Evolutionary conservation across 2,888 invertebrate species (phyloP), one percentile per base, ranked within the genome.

Genomic region (Sphecodes monilicornis): DNA sequence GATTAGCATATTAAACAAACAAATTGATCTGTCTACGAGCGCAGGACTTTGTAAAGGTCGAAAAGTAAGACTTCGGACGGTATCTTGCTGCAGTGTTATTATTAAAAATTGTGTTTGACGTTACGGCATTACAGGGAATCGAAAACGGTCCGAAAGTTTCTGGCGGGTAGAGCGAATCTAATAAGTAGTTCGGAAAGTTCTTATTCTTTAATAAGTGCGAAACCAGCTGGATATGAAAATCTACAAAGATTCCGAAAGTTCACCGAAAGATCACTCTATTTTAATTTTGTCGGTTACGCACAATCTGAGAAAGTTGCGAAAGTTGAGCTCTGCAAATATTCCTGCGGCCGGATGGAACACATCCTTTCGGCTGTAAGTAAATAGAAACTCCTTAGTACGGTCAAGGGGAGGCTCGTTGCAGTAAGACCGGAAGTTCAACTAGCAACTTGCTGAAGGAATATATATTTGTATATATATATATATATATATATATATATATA

Each of bases 381-480:
- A 92, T 91, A 91, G 83, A 84, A 90, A 90, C 89, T 90, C 90
- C 89, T 91, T 90, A 82, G 88, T 89, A 71, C 84, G 81, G 80
- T 76, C 82, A 75, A 71, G 82, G 69, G 71, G 68, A 69, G 73
- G 73, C 73, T 75, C 73, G 82, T 75, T 80, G 86, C 87, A 87
- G 87, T 82, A 88, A 87, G 88, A 87, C 87, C 88, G 82, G 86
- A 92, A 92, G 91, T 93, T 92, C 88, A 88, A 82, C 87, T 60
- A 46, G 90, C 91, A 92, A 92, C 91, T 93, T 91, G 87, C 90
- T 86, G 88, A 90, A 90, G 91, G 91, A 90, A 91, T 93, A 92
- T 91, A 69, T 69, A 69, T 68, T 50, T 32, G 32, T 41, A 92
- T 54, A 54, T 3, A 11, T 54, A 3, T 54, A n/a, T n/a, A 11